These are phyloP conservation scores for Polydrusus cervinus DNA, from an alignment of 2,888 invertebrate genomes.

Conservation along the genomic window DNA sequence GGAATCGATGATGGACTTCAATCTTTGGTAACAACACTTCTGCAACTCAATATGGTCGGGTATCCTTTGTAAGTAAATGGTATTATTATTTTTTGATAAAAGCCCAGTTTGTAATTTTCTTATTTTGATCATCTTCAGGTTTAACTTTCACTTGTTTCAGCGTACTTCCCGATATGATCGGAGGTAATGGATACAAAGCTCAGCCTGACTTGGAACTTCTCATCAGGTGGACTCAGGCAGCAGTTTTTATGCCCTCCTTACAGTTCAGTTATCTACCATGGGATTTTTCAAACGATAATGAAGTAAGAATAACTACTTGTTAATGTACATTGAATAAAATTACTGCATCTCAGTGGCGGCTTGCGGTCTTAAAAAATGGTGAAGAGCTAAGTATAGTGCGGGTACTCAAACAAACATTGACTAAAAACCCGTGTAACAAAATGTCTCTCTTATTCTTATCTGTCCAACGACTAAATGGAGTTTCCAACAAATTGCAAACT, in stretches of 20 bases:
- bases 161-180: slow-evolving; percentile 88
- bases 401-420: too few species aligned
- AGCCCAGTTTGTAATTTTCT: too few species aligned
- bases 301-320: too few species aligned
- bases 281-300: slow-evolving; percentile 75
- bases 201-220: slow-evolving; percentile 77
- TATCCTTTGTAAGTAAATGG: slow-evolving; percentile 66
- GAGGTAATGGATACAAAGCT: slow-evolving; percentile 72
- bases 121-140: too few species aligned
- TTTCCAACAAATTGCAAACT: too few species aligned
- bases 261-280: slow-evolving; percentile 89
- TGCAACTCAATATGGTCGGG: slow-evolving; percentile 75
- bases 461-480: too few species aligned
- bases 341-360: too few species aligned
- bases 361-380: too few species aligned
- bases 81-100: not conserved
- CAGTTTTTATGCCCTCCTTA: slow-evolving; percentile 84
- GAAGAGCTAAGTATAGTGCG: too few species aligned
- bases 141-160: slow-evolving; percentile 54
- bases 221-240: slow-evolving; percentile 86
- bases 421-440: too few species aligned
- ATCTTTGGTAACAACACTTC: slow-evolving; percentile 81
- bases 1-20: slow-evolving; percentile 81
- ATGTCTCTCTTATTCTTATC: too few species aligned
- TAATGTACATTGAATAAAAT: too few species aligned